A percentile compares a stretch with the other conserved stretches of the same genome.
Evolutionary conservation across 2,113 vertebrate species (phyloP).

Genomic region (Casuarius casuarius): DNA sequence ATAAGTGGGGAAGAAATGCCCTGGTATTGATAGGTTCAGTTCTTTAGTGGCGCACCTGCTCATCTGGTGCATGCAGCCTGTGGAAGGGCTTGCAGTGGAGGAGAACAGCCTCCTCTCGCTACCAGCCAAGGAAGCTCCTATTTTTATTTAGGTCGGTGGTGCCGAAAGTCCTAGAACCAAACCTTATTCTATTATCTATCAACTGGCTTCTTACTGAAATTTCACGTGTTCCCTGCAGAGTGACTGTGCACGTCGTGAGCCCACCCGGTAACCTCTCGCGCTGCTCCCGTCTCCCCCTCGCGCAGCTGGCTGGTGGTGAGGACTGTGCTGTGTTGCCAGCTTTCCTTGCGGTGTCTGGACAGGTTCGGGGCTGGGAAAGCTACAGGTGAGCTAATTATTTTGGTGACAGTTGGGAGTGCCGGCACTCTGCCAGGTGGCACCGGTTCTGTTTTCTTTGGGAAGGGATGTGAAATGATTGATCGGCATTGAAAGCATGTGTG

Average conservation of each 20-base stretch:
- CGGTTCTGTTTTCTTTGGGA: not conserved
- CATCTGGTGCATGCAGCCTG: not conserved
- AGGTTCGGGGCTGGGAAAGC: not conserved
- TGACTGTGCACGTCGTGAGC: rapidly evolving
- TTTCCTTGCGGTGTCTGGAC: not conserved
- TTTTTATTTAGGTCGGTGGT: not conserved
- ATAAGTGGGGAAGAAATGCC: not conserved
- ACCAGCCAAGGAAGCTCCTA: not conserved
- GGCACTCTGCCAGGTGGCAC: not conserved
- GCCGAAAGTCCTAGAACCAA: not conserved
- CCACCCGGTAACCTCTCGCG: rapidly evolving
- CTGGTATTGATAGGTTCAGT: not conserved
- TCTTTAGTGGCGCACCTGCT: not conserved
- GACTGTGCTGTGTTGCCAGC: not conserved
- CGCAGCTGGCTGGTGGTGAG: not conserved
- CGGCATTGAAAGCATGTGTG: not conserved
- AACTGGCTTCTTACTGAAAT: not conserved
- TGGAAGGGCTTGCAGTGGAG: not conserved
- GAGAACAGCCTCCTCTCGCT: not conserved
- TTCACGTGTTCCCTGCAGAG: not conserved
- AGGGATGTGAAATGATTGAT: not conserved
- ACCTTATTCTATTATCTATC: not conserved
- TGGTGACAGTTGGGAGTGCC: not conserved
- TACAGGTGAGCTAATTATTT: not conserved
- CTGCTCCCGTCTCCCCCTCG: not conserved